Evolutionary conservation across 2,113 vertebrate genomes (phyloP).

Genomic region (Neodon shergylaensis): DNA sequence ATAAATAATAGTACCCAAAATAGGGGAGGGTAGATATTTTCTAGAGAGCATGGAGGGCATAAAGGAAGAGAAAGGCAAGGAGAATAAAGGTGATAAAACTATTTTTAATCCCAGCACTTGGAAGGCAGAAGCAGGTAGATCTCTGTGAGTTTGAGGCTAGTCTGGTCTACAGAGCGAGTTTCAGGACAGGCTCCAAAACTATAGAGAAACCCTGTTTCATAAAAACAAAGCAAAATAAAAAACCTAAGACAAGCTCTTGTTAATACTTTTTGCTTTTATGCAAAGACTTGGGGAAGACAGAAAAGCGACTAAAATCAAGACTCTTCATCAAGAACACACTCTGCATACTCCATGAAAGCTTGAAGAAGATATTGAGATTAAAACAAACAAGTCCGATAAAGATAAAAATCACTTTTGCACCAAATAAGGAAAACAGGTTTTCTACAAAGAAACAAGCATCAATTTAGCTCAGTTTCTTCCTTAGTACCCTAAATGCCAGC

Average conservation of each 20-base stretch:
- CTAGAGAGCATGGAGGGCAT: background rate
- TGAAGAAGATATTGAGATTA: slow-evolving; percentile 61
- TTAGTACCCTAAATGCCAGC: slow-evolving; percentile 66
- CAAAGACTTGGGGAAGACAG: background rate
- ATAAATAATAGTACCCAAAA: background rate
- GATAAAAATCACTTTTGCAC: slow-evolving; percentile 54
- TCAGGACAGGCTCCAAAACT: no score
- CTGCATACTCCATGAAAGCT: slow-evolving; percentile 7
- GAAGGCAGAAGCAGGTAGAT: no score
- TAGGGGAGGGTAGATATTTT: background rate
- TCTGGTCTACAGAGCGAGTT: no score
- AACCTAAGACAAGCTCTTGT: background rate
- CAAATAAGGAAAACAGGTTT: slow-evolving; percentile 55
- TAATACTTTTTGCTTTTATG: slow-evolving; percentile 31
- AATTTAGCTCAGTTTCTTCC: slow-evolving; percentile 63
- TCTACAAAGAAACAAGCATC: slow-evolving; percentile 62
- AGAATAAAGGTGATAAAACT: background rate
- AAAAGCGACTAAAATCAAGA: background rate
- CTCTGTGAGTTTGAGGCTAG: no score
- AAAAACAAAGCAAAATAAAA: background rate
- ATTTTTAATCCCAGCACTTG: no score
- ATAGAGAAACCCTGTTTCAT: no score
- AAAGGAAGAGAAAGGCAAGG: background rate
- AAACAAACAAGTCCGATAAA: slow-evolving; percentile 65
- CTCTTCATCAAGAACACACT: background rate